A percentile compares a stretch with the other conserved stretches of the same genome.
Conservation (phyloP, 2,888 invertebrate genomes). For the Camponotus fellah region DNA sequence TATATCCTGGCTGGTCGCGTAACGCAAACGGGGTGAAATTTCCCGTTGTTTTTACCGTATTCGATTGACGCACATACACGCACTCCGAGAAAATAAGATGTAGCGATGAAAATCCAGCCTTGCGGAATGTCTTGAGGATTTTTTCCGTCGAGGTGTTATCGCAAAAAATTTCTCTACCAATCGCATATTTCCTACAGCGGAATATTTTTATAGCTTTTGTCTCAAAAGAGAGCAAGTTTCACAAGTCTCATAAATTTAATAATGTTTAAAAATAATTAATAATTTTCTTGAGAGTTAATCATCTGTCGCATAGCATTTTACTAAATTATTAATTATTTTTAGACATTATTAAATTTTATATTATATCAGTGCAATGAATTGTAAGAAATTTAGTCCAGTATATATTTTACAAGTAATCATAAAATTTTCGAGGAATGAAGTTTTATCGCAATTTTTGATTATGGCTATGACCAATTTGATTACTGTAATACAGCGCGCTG, state of each 20-base stretch:
- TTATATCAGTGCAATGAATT: background rate
- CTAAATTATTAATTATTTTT: background rate
- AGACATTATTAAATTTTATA: background rate
- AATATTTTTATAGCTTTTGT: constrained; percentile 7
- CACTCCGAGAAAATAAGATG: constrained; percentile 25
- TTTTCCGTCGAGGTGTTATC: background rate
- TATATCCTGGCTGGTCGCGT: constrained; percentile 11
- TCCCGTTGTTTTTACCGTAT: constrained; percentile 24
- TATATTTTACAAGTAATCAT: background rate
- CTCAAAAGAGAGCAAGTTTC: background rate
- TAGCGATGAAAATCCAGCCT: constrained; percentile 19
- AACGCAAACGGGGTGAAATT: constrained; percentile 29
- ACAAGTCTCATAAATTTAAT: background rate
- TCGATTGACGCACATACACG: background rate
- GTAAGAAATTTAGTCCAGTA: background rate
- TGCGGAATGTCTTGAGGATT: background rate
- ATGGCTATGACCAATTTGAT: background rate
- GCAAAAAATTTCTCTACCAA: background rate
- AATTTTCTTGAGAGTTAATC: too few species aligned
- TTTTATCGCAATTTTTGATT: background rate
- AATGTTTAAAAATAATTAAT: background rate
- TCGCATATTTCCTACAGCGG: background rate
- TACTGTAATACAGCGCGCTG: background rate
- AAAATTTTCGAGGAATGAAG: background rate
- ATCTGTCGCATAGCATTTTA: too few species aligned